These are phyloP conservation scores for Cirrhinus mrigala DNA, from an alignment of 2,797 vertebrate species.

Conservation along the genomic window DNA sequence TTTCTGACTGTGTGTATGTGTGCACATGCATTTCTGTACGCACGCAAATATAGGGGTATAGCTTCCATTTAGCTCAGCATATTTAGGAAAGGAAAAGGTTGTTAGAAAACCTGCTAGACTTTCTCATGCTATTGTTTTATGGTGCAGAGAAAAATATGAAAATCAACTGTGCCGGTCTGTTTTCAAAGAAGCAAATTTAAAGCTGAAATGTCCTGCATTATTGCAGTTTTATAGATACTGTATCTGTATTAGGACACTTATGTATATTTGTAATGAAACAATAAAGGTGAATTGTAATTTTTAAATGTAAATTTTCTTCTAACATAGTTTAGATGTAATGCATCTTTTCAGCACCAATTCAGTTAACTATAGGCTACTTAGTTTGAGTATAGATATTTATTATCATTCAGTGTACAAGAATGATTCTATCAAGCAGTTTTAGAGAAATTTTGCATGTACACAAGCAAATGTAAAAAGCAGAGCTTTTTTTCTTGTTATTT, in stretches of 20 bases:
- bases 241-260: background rate
- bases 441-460: background rate
- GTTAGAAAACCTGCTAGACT: conserved; percentile 2
- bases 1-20: conserved; percentile 13
- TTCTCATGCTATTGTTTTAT: background rate
- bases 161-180: background rate
- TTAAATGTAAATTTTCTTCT: background rate
- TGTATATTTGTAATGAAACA: background rate
- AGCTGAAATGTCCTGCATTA: too few relatives aligned
- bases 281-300: background rate
- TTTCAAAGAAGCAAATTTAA: too few relatives aligned
- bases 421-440: background rate
- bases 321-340: background rate
- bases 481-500: background rate
- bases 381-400: conserved; percentile 2
- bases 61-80: conserved; percentile 39
- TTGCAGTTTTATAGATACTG: background rate
- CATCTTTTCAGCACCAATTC: background rate
- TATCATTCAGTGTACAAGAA: background rate
- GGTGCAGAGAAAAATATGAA: background rate
- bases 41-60: conserved; percentile 22
- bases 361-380: background rate
- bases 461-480: background rate
- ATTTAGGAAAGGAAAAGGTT: conserved; percentile 39
- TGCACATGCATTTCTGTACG: background rate